phyloP scores from a whole-genome alignment of 2,888 invertebrate genomes.

The Mechanitis mazaeus region DNA sequence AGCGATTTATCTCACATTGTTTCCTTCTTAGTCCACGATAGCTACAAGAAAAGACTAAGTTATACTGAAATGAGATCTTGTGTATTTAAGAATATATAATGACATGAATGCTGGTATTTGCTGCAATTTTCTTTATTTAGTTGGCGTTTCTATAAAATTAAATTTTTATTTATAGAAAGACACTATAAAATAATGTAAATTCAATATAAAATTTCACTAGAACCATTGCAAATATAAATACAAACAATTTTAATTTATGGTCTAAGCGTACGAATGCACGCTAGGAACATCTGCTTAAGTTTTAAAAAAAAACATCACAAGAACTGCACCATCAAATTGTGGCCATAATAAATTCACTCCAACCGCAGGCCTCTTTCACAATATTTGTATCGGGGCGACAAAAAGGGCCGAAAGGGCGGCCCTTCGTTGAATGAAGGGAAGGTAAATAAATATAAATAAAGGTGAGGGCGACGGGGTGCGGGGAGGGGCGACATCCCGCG shows the following conservation, averaged over 20 bases:
- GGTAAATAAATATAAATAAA: constrained; percentile 78
- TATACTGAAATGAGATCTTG: constrained; percentile 18
- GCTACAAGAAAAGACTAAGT: constrained; percentile 21
- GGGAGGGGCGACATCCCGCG: constrained; percentile 36
- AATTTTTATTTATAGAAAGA: too few relatives aligned
- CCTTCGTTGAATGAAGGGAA: constrained; percentile 75
- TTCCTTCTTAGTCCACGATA: constrained; percentile 35
- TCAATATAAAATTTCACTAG: neutral
- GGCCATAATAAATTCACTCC: constrained; percentile 71
- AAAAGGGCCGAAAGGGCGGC: constrained; percentile 76
- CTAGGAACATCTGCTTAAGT: constrained; percentile 34
- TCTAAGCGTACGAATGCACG: constrained; percentile 17
- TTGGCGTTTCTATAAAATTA: too few relatives aligned
- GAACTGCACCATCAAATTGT: constrained; percentile 60
- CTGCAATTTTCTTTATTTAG: too few relatives aligned
- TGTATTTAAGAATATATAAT: constrained; percentile 10
- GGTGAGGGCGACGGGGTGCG: constrained; percentile 55
- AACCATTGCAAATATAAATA: neutral
- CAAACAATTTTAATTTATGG: constrained; percentile 28
- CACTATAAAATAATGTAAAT: too few relatives aligned
- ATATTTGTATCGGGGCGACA: constrained; percentile 75
- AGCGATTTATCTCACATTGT: constrained; percentile 63
- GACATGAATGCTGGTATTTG: neutral
- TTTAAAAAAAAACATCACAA: constrained; percentile 39
- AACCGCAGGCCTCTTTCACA: constrained; percentile 74